Evolutionary conservation across 1,140 invertebrate genomes (phyloP).

Genomic region (Musca vetustissima): DNA sequence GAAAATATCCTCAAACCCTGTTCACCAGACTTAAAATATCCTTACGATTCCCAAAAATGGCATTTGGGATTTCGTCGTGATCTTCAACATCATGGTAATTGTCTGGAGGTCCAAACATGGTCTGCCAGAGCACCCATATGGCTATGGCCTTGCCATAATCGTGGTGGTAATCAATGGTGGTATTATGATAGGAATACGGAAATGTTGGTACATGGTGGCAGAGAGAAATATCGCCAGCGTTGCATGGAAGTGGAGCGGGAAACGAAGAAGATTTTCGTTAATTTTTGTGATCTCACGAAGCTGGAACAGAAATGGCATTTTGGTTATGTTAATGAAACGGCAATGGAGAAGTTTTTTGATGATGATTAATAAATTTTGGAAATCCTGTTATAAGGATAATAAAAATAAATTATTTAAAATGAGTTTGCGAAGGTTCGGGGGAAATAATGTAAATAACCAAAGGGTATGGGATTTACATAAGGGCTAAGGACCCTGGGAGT

Average conservation of each 20-base stretch:
- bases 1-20: slow-evolving; percentile 59
- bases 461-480: no score
- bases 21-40: slow-evolving; percentile 58
- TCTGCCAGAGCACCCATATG: slow-evolving; percentile 69
- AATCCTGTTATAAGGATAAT: not conserved
- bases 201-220: slow-evolving; percentile 37
- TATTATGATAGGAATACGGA: slow-evolving; percentile 69
- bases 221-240: not conserved
- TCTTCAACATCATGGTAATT: slow-evolving; percentile 77
- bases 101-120: slow-evolving; percentile 83
- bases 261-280: not conserved
- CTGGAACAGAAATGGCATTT: slow-evolving; percentile 42
- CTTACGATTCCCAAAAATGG: slow-evolving; percentile 62
- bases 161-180: slow-evolving; percentile 92
- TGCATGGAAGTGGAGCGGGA: slow-evolving; percentile 38
- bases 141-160: slow-evolving; percentile 76
- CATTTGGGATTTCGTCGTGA: slow-evolving; percentile 87
- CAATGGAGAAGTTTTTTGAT: slow-evolving; percentile 36
- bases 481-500: no score
- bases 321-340: slow-evolving; percentile 38
- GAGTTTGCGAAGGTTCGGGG: no score
- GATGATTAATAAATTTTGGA: slow-evolving; percentile 8
- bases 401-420: no score
- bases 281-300: slow-evolving; percentile 35
- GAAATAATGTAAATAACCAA: no score